A percentile compares a stretch with the other conserved stretches of the same genome.
phyloP scores from a whole-genome alignment of 2,888 invertebrate genomes.

The Torymus aiolomorphi region DNA sequence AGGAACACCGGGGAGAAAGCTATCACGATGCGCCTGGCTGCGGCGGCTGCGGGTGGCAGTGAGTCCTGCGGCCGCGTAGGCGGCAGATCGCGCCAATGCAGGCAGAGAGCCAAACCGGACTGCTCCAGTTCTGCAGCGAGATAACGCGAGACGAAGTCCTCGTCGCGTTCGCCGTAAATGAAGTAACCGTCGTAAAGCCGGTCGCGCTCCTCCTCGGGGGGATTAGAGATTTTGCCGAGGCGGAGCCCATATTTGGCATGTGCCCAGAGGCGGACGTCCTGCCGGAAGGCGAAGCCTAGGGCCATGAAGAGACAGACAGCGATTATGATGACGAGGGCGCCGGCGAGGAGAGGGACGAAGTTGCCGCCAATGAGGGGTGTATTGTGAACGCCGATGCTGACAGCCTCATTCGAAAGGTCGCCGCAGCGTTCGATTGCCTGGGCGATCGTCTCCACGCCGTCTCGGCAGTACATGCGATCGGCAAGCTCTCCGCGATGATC shows the following conservation, averaged over 20 bases:
- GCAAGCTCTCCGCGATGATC: conserved; percentile 83
- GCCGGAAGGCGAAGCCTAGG: conserved; percentile 84
- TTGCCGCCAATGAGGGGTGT: conserved; percentile 81
- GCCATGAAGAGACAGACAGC: conserved; percentile 83
- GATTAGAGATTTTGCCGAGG: conserved; percentile 75
- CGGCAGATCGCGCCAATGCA: conserved; percentile 77
- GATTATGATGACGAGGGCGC: conserved; percentile 83
- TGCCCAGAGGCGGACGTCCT: conserved; percentile 87
- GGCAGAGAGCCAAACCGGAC: conserved; percentile 81
- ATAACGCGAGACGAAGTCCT: conserved; percentile 83
- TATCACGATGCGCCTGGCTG: conserved; percentile 86
- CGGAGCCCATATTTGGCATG: conserved; percentile 87
- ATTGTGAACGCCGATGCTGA: conserved; percentile 77
- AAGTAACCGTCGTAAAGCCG: conserved; percentile 89
- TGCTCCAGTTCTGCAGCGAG: conserved; percentile 85
- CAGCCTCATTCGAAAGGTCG: conserved; percentile 83
- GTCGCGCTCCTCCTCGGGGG: conserved; percentile 77
- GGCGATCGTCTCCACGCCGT: conserved; percentile 77
- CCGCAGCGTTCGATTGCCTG: conserved; percentile 80
- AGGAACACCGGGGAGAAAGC: conserved; percentile 89
- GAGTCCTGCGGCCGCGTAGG: conserved; percentile 76
- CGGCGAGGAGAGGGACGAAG: conserved; percentile 86
- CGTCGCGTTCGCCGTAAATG: conserved; percentile 88
- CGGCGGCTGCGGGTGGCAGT: conserved; percentile 80
- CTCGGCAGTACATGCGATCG: conserved; percentile 83